phyloP scores from a whole-genome alignment of 1,140 invertebrate genomes.

The Ceratitis capitata region DNA sequence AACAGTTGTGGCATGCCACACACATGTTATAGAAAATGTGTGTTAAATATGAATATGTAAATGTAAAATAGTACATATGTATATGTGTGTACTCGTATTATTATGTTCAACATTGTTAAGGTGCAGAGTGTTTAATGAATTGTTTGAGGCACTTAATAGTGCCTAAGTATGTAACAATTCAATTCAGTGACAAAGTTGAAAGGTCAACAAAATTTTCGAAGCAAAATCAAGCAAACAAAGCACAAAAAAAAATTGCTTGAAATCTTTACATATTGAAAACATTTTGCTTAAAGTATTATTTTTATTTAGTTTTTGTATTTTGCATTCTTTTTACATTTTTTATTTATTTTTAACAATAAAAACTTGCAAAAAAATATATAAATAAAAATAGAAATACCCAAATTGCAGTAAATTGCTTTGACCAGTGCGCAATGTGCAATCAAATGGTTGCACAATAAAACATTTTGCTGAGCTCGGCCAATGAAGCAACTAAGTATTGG shows the following conservation, averaged over 20 bases:
- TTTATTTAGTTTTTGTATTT: background rate
- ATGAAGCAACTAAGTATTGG: background rate
- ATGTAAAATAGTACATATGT: background rate
- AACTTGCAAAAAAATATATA: background rate
- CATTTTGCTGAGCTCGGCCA: background rate
- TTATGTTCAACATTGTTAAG: background rate
- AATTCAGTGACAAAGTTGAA: background rate
- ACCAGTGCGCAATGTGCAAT: background rate
- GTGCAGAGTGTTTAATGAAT: slow-evolving; percentile 27
- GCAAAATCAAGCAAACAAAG: background rate
- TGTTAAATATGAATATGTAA: background rate
- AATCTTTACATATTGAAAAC: too few species aligned
- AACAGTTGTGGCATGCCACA: background rate
- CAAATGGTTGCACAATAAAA: background rate
- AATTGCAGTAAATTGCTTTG: background rate
- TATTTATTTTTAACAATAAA: background rate
- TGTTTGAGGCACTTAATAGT: background rate
- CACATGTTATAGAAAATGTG: too few species aligned
- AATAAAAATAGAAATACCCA: background rate
- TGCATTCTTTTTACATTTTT: too few species aligned
- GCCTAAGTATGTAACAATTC: background rate
- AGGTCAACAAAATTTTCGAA: background rate
- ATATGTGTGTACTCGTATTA: too few species aligned
- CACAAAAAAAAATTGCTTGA: too few species aligned
- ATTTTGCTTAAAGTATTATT: background rate